Base-by-base conservation (phyloP, 2,797 vertebrate species). In the Gouania willdenowi region DNA sequence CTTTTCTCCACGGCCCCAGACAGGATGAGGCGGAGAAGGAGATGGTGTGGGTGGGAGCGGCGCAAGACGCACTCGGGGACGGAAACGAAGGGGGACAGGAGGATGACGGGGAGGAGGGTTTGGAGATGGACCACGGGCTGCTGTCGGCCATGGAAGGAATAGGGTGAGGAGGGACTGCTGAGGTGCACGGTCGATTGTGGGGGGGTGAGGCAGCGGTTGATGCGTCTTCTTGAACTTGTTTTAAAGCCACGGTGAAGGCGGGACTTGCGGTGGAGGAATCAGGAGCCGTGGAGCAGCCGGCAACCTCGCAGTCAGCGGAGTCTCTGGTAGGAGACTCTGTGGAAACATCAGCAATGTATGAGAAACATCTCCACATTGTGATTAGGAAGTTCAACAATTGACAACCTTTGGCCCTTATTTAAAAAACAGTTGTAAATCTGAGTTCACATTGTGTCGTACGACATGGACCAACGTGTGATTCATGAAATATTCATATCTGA, bases 291-390 rank as follows among this genome's bases (percentile, higher is more conserved):
- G 54, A 60, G 47, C 56, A 58, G 26, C 41, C 39, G 2, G 54
- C 46, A 8, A 30, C 45, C 33, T 77, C 66, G 3, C 3, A 7
- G 12, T 62, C 53, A 1, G 19, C 37, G 5, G 44, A 30, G 12
- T 4, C 35, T 55, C 42, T 58, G 41, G 37, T 35, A 12, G 83
- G 83, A 41, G 83, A 82, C 22, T 82, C 81, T 83, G 12, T 26
- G 11, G 13, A 28, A 24, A 11, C 24, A 10, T 1, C 8, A 21
- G 6, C 21, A 6, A 1, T 6, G 21, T 8, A 1, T 10, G n/a
- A n/a, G n/a, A n/a, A n/a, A n/a, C n/a, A n/a, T n/a, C n/a, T n/a
- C n/a, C n/a, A n/a, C n/a, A n/a, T n/a, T n/a, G n/a, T n/a, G n/a
- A n/a, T n/a, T n/a, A n/a, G n/a, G n/a, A n/a, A n/a, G n/a, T n/a